Conservation (phyloP, 2,113 vertebrate genomes). For the Notothenia coriiceps region DNA sequence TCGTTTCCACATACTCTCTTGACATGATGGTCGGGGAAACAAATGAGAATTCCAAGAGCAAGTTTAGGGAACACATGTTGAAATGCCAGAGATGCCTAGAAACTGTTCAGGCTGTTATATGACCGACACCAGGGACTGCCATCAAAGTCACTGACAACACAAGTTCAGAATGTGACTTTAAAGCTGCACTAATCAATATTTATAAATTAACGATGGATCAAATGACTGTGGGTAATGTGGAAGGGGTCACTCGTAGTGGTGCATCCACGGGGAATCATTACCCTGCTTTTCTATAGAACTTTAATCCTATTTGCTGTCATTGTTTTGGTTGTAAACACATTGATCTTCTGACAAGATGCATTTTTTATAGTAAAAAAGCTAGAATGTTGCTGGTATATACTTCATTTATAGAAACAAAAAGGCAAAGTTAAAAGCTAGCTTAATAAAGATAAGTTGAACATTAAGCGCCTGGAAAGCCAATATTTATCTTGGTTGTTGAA, state of each 20-base stretch:
- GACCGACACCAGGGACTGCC: background rate
- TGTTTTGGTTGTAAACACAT: background rate
- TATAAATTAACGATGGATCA: background rate
- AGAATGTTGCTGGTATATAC: too few relatives aligned
- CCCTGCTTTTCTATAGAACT: background rate
- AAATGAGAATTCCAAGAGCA: constrained; percentile 45
- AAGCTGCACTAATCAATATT: constrained; percentile 1
- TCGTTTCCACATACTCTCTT: constrained; percentile 27
- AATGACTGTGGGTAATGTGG: too few relatives aligned
- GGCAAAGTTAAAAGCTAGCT: background rate
- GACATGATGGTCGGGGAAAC: constrained; percentile 3
- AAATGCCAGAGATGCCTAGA: constrained; percentile 22
- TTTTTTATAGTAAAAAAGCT: too few relatives aligned
- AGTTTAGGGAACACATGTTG: constrained; percentile 32
- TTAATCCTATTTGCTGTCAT: background rate
- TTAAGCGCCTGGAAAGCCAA: background rate
- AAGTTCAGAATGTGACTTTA: background rate
- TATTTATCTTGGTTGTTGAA: background rate
- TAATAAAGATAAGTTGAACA: background rate
- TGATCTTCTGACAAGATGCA: too few relatives aligned
- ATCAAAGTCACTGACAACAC: constrained; percentile 1
- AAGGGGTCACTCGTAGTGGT: background rate
- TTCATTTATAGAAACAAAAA: too few relatives aligned
- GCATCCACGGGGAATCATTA: background rate
- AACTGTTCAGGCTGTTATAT: background rate